These are phyloP conservation scores for Lasioglossum calceatum DNA, from an alignment of 2,888 invertebrate genomes.

Conservation along the genomic window DNA sequence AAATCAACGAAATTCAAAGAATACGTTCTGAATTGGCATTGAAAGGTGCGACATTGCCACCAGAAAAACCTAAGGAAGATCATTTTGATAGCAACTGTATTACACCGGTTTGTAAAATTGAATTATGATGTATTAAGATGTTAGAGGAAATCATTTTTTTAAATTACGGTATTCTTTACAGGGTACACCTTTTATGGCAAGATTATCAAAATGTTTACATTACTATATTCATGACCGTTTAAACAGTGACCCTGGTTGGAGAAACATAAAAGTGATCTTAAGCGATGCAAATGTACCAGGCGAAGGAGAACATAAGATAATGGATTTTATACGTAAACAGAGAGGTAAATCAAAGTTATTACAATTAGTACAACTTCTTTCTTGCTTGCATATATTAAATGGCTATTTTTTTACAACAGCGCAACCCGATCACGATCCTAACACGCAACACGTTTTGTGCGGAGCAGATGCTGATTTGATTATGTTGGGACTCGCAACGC, in stretches of 20 bases:
- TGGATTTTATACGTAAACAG: constrained; percentile 99
- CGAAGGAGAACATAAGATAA: constrained; percentile 99
- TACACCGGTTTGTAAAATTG: constrained; percentile 89
- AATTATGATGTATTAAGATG: no score
- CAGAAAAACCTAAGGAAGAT: constrained; percentile 95
- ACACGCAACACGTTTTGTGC: constrained; percentile 98
- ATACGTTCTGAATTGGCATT: constrained; percentile 90
- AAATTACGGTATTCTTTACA: constrained; percentile 70
- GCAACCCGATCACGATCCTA: constrained; percentile 98
- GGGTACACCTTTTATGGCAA: constrained; percentile 99
- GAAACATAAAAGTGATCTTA: constrained; percentile 96
- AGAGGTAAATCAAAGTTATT: constrained; percentile 86
- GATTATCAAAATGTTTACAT: constrained; percentile 93
- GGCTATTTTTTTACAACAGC: constrained; percentile 84
- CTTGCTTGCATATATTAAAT: background rate
- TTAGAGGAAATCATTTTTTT: background rate
- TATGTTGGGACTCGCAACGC: constrained; percentile 99
- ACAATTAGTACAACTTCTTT: background rate
- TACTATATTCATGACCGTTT: constrained; percentile 96
- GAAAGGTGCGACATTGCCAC: constrained; percentile 92
- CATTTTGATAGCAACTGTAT: constrained; percentile 99
- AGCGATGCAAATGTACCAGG: constrained; percentile 99
- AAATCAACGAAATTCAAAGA: constrained; percentile 93
- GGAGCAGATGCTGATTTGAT: constrained; percentile 99
- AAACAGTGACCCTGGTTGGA: constrained; percentile 98